Evolutionary conservation across 2,888 invertebrate genomes (phyloP).

Genomic region (Trisateles emortualis): DNA sequence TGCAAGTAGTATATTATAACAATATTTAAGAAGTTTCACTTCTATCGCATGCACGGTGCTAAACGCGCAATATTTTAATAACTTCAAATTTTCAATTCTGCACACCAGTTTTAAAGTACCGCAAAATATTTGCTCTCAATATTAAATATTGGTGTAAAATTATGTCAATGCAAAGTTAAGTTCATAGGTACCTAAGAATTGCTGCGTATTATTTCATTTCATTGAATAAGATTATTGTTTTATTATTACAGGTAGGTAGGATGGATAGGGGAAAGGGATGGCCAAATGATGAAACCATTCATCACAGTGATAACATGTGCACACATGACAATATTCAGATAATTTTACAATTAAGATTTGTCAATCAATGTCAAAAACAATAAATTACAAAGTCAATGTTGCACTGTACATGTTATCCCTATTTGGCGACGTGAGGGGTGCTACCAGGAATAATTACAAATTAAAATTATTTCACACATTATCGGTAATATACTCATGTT

Average conservation of each 20-base stretch:
- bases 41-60: too few relatives aligned
- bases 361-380: slow-evolving; percentile 18
- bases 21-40: too few relatives aligned
- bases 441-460: slow-evolving; percentile 88
- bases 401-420: slow-evolving; percentile 84
- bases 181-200: not conserved
- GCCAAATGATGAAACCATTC: slow-evolving; percentile 72
- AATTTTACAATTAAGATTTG: slow-evolving; percentile 19
- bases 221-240: slow-evolving; percentile 2
- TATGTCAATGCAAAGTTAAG: too few relatives aligned
- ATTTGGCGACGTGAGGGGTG: slow-evolving; percentile 86
- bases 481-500: slow-evolving; percentile 87
- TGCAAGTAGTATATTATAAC: too few relatives aligned
- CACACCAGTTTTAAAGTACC: too few relatives aligned
- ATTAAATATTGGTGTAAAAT: too few relatives aligned
- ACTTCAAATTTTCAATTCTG: too few relatives aligned
- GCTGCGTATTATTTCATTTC: not conserved
- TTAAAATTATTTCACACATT: slow-evolving; percentile 86
- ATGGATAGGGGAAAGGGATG: slow-evolving; percentile 64
- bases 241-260: slow-evolving; percentile 46
- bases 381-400: slow-evolving; percentile 19
- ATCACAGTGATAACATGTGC: slow-evolving; percentile 82
- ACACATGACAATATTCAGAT: slow-evolving; percentile 46
- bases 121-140: too few relatives aligned
- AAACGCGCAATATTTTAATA: too few relatives aligned